Evolutionary conservation across 2,113 vertebrate species (phyloP).

Genomic region (Montifringilla adamsi): DNA sequence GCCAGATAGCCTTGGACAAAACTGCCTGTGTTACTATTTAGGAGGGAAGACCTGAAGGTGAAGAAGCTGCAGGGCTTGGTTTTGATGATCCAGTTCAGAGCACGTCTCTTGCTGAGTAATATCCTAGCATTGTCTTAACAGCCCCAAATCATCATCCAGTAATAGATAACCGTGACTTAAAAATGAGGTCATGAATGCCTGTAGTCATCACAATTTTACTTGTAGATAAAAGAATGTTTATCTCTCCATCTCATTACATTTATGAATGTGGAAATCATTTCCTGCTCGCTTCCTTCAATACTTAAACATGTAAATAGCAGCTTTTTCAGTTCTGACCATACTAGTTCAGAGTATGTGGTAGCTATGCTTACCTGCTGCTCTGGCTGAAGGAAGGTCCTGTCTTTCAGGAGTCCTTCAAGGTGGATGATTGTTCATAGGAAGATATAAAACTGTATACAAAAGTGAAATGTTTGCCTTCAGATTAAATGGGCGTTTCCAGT

Average conservation of each 20-base stretch:
- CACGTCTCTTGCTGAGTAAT: constrained; percentile 25
- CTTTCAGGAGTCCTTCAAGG: not conserved
- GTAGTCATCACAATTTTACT: constrained; percentile 32
- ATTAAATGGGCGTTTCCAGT: not conserved
- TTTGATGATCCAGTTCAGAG: constrained; percentile 33
- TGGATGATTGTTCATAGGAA: not conserved
- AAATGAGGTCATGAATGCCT: constrained; percentile 39
- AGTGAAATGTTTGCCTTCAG: not conserved
- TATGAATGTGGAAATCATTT: constrained; percentile 20
- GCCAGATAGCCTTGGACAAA: not conserved
- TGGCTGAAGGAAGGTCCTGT: not conserved
- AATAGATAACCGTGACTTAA: constrained; percentile 33
- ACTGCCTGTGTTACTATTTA: not conserved
- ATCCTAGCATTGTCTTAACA: constrained; percentile 52
- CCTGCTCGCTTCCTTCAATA: not conserved
- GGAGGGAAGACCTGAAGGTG: constrained; percentile 13
- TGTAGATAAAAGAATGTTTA: constrained; percentile 31
- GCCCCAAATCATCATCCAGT: constrained; percentile 19
- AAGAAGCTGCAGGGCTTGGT: constrained; percentile 32
- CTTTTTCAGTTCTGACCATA: not conserved
- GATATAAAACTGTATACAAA: not conserved
- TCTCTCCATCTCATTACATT: constrained; percentile 13
- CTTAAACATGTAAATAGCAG: not conserved
- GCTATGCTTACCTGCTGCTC: not conserved
- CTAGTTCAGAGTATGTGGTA: not conserved